These are phyloP conservation scores for Tenthredo scrophulariae DNA, from an alignment of 2,888 invertebrate genomes.

Conservation along the genomic window DNA sequence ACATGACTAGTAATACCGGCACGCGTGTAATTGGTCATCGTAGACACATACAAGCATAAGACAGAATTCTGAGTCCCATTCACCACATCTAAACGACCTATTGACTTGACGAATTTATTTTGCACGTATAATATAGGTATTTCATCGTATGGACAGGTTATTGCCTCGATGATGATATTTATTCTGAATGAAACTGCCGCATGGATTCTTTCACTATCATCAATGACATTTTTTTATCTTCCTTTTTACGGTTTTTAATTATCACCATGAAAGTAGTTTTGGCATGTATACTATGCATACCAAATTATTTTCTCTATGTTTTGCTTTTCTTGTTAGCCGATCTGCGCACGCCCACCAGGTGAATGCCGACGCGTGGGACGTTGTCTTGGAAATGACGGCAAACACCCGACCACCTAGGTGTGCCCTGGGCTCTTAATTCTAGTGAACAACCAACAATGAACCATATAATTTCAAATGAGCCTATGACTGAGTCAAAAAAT, in stretches of 20 bases:
- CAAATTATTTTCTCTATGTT: background rate
- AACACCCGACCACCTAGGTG: constrained; percentile 21
- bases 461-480: background rate
- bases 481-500: background rate
- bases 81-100: constrained; percentile 3
- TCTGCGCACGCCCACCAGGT: constrained; percentile 26
- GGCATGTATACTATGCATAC: constrained; percentile 4
- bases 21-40: constrained; percentile 30
- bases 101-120: constrained; percentile 38
- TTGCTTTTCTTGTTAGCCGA: background rate
- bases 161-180: constrained; percentile 1
- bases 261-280: background rate
- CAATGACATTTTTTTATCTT: background rate
- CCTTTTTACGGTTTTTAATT: background rate
- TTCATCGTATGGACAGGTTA: background rate
- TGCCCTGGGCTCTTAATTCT: constrained; percentile 20
- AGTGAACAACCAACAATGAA: background rate
- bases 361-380: constrained; percentile 33
- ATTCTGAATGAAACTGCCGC: background rate
- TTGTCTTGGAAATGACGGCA: constrained; percentile 12
- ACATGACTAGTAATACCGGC: background rate
- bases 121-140: background rate
- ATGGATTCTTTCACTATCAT: background rate
- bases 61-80: constrained; percentile 4
- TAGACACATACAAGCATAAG: background rate